These are phyloP conservation scores for Rhagoletis pomonella DNA, from an alignment of 1,140 invertebrate species.

Conservation along the genomic window DNA sequence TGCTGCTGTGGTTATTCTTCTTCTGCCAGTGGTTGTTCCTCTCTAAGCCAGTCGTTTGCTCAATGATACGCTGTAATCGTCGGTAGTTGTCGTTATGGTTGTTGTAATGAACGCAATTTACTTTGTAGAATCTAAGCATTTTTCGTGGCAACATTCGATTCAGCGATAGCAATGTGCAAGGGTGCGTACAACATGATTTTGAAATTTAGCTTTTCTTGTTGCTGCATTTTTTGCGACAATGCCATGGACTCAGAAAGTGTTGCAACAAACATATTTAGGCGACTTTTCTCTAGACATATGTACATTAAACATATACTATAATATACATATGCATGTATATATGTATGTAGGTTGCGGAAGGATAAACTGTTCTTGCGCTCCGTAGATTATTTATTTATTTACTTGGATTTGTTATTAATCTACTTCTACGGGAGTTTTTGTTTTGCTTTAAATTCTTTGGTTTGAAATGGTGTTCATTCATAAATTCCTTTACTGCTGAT, in stretches of 20 bases:
- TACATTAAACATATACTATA: background rate
- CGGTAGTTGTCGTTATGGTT: background rate
- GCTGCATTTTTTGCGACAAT: background rate
- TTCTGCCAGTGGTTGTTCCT: background rate
- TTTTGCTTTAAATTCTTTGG: slow-evolving; percentile 43
- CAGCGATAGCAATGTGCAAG: background rate
- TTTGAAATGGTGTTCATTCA: slow-evolving; percentile 16
- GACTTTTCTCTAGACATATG: slow-evolving; percentile 12
- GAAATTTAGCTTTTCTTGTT: background rate
- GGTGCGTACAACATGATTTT: background rate
- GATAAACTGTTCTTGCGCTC: background rate
- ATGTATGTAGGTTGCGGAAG: too few relatives aligned
- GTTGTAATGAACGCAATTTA: slow-evolving; percentile 21
- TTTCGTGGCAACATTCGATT: slow-evolving; percentile 18
- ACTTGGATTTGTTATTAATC: slow-evolving; percentile 23
- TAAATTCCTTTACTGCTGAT: background rate
- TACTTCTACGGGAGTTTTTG: slow-evolving; percentile 34
- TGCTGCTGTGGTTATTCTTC: background rate
- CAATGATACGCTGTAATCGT: slow-evolving; percentile 19
- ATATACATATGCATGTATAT: slow-evolving; percentile 9
- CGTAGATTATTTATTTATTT: background rate
- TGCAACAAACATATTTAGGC: slow-evolving; percentile 47
- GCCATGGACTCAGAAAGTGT: background rate
- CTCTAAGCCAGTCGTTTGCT: background rate
- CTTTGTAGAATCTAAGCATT: slow-evolving; percentile 17